These are phyloP conservation scores for Hymenopus coronatus DNA, from an alignment of 2,888 invertebrate species.

Conservation along the genomic window DNA sequence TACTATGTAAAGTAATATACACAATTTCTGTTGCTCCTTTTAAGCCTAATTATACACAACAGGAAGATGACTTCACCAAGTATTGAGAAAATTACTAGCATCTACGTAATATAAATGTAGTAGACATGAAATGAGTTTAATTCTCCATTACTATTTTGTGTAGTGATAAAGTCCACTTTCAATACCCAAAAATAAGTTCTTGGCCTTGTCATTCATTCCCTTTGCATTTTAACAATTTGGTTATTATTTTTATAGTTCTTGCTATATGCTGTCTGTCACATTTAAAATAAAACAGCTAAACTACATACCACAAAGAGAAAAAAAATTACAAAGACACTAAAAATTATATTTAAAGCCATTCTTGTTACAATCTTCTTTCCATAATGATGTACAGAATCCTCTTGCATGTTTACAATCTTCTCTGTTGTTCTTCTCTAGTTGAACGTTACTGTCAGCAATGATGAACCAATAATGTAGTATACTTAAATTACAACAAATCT, in stretches of 20 bases:
- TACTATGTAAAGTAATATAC: too few relatives aligned
- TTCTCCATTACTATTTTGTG: neutral
- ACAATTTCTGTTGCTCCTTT: too few relatives aligned
- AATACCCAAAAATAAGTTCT: neutral
- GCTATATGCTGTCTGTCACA: neutral
- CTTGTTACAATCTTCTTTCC: conserved; percentile 12
- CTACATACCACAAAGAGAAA: neutral
- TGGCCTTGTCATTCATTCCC: neutral
- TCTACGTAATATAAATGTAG: neutral
- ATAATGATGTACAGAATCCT: neutral
- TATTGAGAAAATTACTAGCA: neutral
- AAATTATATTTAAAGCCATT: neutral
- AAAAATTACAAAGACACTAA: neutral
- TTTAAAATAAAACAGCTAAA: neutral
- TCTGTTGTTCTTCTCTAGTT: neutral
- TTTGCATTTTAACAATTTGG: neutral
- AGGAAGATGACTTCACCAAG: too few relatives aligned
- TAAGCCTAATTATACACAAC: too few relatives aligned
- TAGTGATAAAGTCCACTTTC: neutral
- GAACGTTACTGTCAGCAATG: neutral
- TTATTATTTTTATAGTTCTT: neutral
- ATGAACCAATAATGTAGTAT: neutral
- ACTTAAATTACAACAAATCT: neutral
- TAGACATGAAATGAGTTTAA: neutral
- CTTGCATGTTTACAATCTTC: conserved; percentile 12